These are phyloP conservation scores for Pluvianellus socialis DNA, from an alignment of 2,113 vertebrate species.

Conservation along the genomic window DNA sequence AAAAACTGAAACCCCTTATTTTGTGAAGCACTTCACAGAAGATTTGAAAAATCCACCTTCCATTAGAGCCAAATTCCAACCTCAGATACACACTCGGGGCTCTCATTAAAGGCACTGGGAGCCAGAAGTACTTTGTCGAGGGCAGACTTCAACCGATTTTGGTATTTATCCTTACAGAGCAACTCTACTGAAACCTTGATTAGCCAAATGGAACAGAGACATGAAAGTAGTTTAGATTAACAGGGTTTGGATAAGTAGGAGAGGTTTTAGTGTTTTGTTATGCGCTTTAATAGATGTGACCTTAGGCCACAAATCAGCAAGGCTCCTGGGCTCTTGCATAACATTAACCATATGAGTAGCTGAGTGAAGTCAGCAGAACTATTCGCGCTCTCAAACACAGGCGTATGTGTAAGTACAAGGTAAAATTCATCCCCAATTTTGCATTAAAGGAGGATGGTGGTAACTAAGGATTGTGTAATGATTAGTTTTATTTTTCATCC, in stretches of 20 bases:
- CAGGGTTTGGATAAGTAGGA: slow-evolving; percentile 52
- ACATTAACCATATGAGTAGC: slow-evolving; percentile 23
- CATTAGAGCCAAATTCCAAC: slow-evolving; percentile 59
- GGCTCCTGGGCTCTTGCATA: slow-evolving; percentile 20
- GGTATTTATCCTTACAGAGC: slow-evolving; percentile 44
- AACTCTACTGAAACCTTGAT: slow-evolving; percentile 40
- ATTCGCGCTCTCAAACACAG: not conserved
- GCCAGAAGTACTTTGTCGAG: slow-evolving; percentile 42
- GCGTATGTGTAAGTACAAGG: not conserved
- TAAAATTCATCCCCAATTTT: not conserved
- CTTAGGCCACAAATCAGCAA: slow-evolving; percentile 51
- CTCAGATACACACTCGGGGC: not conserved
- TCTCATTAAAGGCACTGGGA: slow-evolving; percentile 41
- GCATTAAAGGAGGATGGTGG: not conserved
- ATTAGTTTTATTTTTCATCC: not conserved
- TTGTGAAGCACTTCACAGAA: slow-evolving; percentile 41
- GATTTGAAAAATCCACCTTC: slow-evolving; percentile 46
- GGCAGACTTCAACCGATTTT: slow-evolving; percentile 30
- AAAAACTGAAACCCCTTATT: slow-evolving; percentile 55
- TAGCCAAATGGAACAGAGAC: slow-evolving; percentile 63
- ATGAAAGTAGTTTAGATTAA: slow-evolving; percentile 66
- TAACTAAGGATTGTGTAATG: not conserved
- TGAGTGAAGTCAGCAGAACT: not conserved
- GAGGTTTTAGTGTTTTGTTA: slow-evolving; percentile 48
- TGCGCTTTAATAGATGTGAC: slow-evolving; percentile 55